Conservation (phyloP, 1,140 invertebrate species). For the Halesus radiatus region DNA sequence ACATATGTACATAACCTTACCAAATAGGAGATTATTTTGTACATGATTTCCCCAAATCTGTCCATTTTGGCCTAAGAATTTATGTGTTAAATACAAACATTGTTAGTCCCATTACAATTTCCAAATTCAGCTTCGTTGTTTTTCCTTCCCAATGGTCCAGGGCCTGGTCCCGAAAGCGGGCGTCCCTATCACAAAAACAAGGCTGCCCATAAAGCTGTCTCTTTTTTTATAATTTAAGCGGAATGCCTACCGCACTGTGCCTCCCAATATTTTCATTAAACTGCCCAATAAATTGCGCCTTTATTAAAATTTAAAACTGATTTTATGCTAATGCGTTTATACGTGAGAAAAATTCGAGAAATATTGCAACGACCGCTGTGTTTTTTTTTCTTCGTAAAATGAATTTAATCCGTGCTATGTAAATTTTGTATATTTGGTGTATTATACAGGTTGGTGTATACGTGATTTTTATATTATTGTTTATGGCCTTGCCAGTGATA, state of each 20-base stretch:
- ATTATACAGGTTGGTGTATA: background rate
- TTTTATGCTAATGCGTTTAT: constrained; percentile 15
- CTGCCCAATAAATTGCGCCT: background rate
- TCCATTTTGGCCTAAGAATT: no score
- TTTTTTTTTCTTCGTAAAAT: constrained; percentile 1
- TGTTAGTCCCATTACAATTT: no score
- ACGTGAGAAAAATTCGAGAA: constrained; percentile 12
- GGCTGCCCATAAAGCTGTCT: constrained; percentile 15
- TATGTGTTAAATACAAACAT: no score
- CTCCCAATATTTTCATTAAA: constrained; percentile 9
- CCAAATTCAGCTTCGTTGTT: no score
- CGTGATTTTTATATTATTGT: no score
- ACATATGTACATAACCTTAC: no score
- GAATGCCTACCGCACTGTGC: constrained; percentile 3
- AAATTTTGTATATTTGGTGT: background rate
- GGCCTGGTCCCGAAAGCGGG: background rate
- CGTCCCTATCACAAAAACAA: background rate
- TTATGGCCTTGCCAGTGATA: no score
- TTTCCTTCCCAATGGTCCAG: background rate
- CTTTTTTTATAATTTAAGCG: constrained; percentile 15
- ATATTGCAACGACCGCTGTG: background rate
- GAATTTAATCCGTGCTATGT: background rate
- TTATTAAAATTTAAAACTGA: constrained; percentile 10
- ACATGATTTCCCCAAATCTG: no score
- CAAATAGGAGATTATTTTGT: no score